Evolutionary conservation across 1,140 invertebrate species (phyloP).

Genomic region (Pachypeltis micranthus): DNA sequence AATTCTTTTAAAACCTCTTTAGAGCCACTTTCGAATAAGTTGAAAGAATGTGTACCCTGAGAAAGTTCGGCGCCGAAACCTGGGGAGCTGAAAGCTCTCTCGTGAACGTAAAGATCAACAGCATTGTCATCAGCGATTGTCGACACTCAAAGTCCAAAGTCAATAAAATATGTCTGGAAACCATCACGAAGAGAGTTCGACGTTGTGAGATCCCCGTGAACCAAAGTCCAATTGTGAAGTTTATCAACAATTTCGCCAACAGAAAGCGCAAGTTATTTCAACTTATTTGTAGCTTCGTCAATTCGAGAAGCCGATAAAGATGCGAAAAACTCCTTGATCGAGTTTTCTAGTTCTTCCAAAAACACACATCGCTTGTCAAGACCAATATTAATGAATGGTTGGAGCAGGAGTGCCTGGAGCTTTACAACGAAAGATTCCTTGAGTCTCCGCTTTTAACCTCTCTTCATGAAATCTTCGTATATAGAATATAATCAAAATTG

Average conservation of each 20-base stretch:
- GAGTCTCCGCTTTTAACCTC: slow-evolving; percentile 77
- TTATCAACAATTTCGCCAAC: slow-evolving; percentile 53
- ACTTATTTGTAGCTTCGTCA: slow-evolving; percentile 12
- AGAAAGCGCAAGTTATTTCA: slow-evolving; percentile 41
- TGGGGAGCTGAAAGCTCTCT: slow-evolving; percentile 82
- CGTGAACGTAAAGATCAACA: slow-evolving; percentile 95
- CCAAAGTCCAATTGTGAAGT: slow-evolving; percentile 76
- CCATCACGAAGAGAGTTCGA: slow-evolving; percentile 69
- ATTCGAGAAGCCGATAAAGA: background rate
- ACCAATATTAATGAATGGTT: slow-evolving; percentile 68
- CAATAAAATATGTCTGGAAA: slow-evolving; percentile 55
- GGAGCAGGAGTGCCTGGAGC: slow-evolving; percentile 65
- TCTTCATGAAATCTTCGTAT: slow-evolving; percentile 43
- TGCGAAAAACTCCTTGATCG: slow-evolving; percentile 53
- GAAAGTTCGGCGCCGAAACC: slow-evolving; percentile 58
- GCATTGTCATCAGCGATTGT: slow-evolving; percentile 78
- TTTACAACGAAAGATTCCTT: slow-evolving; percentile 68
- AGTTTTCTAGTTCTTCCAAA: slow-evolving; percentile 74
- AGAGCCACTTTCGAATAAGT: slow-evolving; percentile 50
- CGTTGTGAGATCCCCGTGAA: slow-evolving; percentile 96
- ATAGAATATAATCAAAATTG: too few relatives aligned
- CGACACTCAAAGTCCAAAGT: slow-evolving; percentile 82
- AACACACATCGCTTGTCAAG: slow-evolving; percentile 59
- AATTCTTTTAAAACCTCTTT: slow-evolving; percentile 70
- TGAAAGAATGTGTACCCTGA: slow-evolving; percentile 63